Base-by-base conservation (phyloP, 2,888 invertebrate genomes). In the Noctua janthe region DNA sequence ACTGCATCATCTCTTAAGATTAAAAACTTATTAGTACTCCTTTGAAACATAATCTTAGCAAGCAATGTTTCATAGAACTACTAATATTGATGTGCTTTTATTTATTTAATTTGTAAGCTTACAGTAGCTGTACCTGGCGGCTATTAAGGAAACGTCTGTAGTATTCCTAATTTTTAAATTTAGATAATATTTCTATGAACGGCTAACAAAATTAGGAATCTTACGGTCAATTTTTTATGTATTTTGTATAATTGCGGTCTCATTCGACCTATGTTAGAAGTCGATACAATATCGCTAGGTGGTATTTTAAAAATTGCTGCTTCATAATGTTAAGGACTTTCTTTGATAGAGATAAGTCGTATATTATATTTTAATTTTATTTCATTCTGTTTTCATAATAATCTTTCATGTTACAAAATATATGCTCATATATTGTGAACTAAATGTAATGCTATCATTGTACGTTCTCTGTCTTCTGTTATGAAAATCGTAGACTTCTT, bases 81-180 rank as follows among this genome's bases (percentile, higher is more conserved):
- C 85, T 88, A 85, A 71, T 81, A 56, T 51, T 71, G 23, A 76
- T 80, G 56, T 83, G 82, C 83, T 88, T 85, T 81, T 85, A 86
- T 88, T 87, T 85, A 87, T 83, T 88, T 88, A 81, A 74, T 85
- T 83, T 78, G 43, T 84, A 87, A 88, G 87, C 13, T 80, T 74
- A 67, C 5, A 23, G 1, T 78, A 54, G 73, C 71, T 76, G 20
- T 15, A 59, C 51, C 73, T 78, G 85, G 88, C 85, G 79, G 89
- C 82, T 83, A 69, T 71, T 81, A 66, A 49, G 13, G 59, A 67
- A 72, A 62, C 4, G 39, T 74, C 81, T 86, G 81, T 83, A 85
- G 71, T 75, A 79, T 87, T 82, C 80, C 84, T 82, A 71, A 39
- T 87, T 81, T 79, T 67, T 43, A 39, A 4, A 82, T 76, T 82